These are phyloP conservation scores for Cryptotis parvus DNA, from an alignment of 2,113 vertebrate species.

Conservation along the genomic window DNA sequence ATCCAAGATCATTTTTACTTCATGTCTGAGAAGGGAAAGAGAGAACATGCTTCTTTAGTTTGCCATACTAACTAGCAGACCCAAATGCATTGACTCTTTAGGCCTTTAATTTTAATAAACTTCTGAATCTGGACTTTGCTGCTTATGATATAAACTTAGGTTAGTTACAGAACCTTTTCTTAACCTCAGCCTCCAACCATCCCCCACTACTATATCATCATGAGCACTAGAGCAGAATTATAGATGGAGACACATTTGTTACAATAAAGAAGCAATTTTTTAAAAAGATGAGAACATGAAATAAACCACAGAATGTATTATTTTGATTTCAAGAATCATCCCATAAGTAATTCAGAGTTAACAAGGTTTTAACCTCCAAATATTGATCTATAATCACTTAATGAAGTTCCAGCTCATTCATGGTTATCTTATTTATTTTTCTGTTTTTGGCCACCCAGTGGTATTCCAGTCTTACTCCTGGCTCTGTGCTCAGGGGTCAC, in stretches of 20 bases:
- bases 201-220: neutral
- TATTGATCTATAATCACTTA: neutral
- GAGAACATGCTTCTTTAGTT: neutral
- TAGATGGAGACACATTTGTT: neutral
- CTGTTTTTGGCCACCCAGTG: no score
- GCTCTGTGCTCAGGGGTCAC: no score
- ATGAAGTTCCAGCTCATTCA: neutral
- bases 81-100: neutral
- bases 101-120: neutral
- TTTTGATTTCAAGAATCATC: neutral
- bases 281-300: neutral
- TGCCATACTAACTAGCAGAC: neutral
- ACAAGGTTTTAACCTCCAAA: neutral
- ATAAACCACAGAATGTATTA: neutral
- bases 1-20: no score
- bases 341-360: neutral
- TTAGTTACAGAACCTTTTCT: neutral
- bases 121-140: slow-evolving; percentile 17
- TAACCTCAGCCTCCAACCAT: neutral
- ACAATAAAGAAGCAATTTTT: neutral
- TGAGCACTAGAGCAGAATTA: neutral
- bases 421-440: no score
- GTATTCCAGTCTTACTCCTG: no score
- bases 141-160: neutral
- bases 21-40: neutral